Base-by-base conservation (phyloP, 2,888 invertebrate genomes). In the Chaitophorus viminalis region DNA sequence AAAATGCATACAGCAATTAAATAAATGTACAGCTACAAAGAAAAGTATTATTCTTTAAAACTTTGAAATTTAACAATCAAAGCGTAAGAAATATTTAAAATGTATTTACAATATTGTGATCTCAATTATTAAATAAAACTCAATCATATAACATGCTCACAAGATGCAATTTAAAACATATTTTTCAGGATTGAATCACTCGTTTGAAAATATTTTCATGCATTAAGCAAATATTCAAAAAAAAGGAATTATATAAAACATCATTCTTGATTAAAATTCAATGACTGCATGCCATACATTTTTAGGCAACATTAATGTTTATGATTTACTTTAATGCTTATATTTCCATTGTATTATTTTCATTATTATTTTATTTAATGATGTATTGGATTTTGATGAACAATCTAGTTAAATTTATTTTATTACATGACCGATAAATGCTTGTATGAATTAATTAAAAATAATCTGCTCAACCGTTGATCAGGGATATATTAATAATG, bases 391-490 rank as follows among this genome's bases (percentile, higher is more conserved):
- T 74, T 33, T 29, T 81, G 39, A 39, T 78, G 60, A 74, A 74
- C 31, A 81, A n/a, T 81, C 54, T 39, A 87, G 87, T 87, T 74
- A 79, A 87, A 85, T 87, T 81, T 78, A 60, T 72, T 79, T 87
- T 65, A 87, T 87, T 81, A 54, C 36, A 79, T 87, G 70, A 87
- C 60, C 18, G 11, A 78, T 86, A 84, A 84, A 84, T 84, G 52
- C 36, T 78, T 86, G 31, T 39, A 87, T 87, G 79, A 87, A 81
- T 74, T 74, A 25, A 87, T 87, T 74, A 81, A 87, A 46, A 87
- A 79, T 87, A 87, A 87, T 87, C 87, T 87, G 87, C 87, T 87
- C 87, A 87, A 87, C 87, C 79, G 60, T 87, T 87, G 87, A 87
- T 87, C 39, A 65, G 31, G 79, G 74, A 11, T 60, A 81, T 78